These are phyloP conservation scores for Pitangus sulphuratus DNA, from an alignment of 2,797 vertebrate species.

Conservation along the genomic window DNA sequence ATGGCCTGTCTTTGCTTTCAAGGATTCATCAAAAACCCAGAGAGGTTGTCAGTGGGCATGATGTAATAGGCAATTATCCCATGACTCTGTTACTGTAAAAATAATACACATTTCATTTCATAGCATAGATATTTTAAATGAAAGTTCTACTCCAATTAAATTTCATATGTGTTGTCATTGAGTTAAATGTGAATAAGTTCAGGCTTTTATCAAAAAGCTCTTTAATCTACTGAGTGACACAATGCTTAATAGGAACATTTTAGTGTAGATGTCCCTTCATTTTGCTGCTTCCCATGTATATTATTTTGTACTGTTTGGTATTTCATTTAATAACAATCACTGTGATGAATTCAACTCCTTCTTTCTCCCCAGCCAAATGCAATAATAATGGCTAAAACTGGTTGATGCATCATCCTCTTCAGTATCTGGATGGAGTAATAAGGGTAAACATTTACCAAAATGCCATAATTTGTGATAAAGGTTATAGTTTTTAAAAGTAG, in stretches of 20 bases:
- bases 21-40: background rate
- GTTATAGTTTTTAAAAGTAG: background rate
- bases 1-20: background rate
- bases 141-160: background rate
- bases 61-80: background rate
- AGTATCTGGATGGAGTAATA: background rate
- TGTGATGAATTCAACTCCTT: background rate
- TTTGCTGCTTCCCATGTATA: background rate
- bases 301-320: constrained; percentile 15
- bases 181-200: background rate
- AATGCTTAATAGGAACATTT: background rate
- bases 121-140: background rate
- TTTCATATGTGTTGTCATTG: background rate
- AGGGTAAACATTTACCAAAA: background rate
- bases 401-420: background rate
- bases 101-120: background rate
- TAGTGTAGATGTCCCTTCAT: background rate
- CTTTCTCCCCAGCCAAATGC: background rate
- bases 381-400: constrained; percentile 5
- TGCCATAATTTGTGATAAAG: background rate
- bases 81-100: background rate
- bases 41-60: background rate
- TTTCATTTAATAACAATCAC: constrained; percentile 21
- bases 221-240: background rate
- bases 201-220: background rate